Evolutionary conservation across 2,113 vertebrate genomes (phyloP), one percentile per base, ranked within the genome.

Genomic region (Notothenia coriiceps): DNA sequence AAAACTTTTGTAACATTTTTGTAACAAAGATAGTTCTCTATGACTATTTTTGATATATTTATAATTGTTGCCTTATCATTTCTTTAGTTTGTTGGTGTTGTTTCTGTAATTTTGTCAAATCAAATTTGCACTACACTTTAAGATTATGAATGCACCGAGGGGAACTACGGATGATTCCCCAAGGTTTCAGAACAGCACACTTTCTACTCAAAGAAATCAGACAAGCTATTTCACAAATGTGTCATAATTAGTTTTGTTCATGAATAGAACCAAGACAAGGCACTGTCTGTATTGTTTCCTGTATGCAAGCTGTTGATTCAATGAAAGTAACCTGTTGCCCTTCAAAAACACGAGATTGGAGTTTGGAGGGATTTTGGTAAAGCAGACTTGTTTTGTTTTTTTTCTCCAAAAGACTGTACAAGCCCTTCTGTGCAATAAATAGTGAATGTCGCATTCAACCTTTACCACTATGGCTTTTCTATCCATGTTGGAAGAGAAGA

Each of bases 1-100:
- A 97, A 96, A 92, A 95, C 94, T 92, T 98, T 99, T 95, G 91
- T 95, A 89, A 97, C 97, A 7, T 97, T 99, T 96, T 97, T 95
- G 84, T 99, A 96, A 97, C 86, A 84, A 80, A 89, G 84, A 91
- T 89, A 93, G 88, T 91, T 94, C 87, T 90, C 83, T 85, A 89
- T 61, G 92, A 92, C 84, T 78, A 84, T 94, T 95, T 97, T 97
- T 95, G 94, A 96, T 95, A 95, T 93, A 86, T 96, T 96, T 97
- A 89, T 95, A 96, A 96, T 94, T 95, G 96, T 96, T 97, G 97
- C 96, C 97, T 97, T 97, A 97, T 93, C 20, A 83, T 80, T 86
- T 90, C 81, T 67, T 69, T 68, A 47, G 77, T 84, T 83, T 65
- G 33, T 89, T 33, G 20, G 64, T 79, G 76, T 74, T 78, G 46